These are phyloP conservation scores for Holotrichia oblita DNA, from an alignment of 1,140 invertebrate species.

Conservation along the genomic window DNA sequence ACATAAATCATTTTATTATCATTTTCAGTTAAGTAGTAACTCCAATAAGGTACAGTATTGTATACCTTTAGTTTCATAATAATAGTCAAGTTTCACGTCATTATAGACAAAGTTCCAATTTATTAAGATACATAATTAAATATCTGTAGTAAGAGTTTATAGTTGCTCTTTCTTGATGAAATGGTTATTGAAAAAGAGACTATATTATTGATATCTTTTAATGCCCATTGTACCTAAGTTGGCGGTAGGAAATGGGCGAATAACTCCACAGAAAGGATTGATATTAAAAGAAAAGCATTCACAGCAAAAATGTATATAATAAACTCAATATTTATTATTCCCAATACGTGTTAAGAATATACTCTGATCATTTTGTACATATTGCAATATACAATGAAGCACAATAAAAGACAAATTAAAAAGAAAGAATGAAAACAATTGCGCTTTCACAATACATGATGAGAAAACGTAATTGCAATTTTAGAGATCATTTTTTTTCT, in stretches of 20 bases:
- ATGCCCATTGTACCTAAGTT: neutral
- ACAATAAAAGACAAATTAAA: conserved; percentile 16
- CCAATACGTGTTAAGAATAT: conserved; percentile 31
- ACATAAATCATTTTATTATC: too few relatives aligned
- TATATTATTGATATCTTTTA: neutral
- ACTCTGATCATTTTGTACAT: conserved; percentile 35
- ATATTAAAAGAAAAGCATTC: conserved; percentile 20
- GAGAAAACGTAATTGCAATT: neutral
- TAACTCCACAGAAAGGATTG: conserved; percentile 6
- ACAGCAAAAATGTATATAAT: conserved; percentile 31
- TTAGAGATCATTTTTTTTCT: conserved; percentile 14
- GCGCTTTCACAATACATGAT: neutral
- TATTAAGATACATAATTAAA: too few relatives aligned
- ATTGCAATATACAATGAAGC: conserved; percentile 30
- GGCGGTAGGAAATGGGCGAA: conserved; percentile 3
- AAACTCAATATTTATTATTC: neutral
- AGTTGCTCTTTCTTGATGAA: too few relatives aligned
- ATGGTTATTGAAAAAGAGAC: too few relatives aligned
- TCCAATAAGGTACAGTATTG: too few relatives aligned
- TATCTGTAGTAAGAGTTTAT: too few relatives aligned
- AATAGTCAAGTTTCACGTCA: too few relatives aligned
- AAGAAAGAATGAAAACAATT: neutral
- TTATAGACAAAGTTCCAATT: neutral
- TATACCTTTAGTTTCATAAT: too few relatives aligned
- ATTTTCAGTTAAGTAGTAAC: too few relatives aligned